Evolutionary conservation across 2,113 vertebrate species (phyloP).

Genomic region (Pelecanoides urinatrix): DNA sequence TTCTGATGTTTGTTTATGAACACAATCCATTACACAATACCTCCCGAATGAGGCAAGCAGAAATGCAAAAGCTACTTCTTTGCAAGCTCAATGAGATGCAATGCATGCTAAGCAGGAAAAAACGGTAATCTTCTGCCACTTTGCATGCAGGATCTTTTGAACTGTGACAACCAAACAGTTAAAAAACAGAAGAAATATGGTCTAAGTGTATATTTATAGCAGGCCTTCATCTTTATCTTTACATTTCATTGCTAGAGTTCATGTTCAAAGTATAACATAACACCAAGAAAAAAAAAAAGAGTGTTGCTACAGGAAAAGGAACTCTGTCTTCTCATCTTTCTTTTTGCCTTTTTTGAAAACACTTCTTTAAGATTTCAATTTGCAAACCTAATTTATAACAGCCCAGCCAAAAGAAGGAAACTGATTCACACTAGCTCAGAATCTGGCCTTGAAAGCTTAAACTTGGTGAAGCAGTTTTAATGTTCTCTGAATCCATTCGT

Average conservation of each 20-base stretch:
- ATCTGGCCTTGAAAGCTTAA: background rate
- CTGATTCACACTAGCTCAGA: background rate
- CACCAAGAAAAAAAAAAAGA: background rate
- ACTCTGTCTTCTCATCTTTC: background rate
- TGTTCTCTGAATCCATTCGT: background rate
- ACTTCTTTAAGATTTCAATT: slow-evolving; percentile 2
- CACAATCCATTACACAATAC: background rate
- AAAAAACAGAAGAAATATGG: slow-evolving; percentile 42
- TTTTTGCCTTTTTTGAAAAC: background rate
- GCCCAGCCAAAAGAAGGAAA: background rate
- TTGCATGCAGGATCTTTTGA: slow-evolving; percentile 6
- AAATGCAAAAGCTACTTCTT: background rate
- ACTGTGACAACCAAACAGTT: slow-evolving; percentile 27
- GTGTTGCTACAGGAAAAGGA: background rate
- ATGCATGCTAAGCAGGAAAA: slow-evolving; percentile 18
- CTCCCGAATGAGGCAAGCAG: background rate
- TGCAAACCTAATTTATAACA: slow-evolving; percentile 20
- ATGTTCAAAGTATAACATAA: slow-evolving; percentile 14
- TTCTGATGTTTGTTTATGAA: background rate
- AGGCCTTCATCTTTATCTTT: slow-evolving; percentile 47
- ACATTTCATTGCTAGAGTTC: slow-evolving; percentile 27
- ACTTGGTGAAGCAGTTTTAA: background rate
- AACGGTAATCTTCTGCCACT: slow-evolving; percentile 43
- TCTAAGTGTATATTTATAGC: slow-evolving; percentile 46
- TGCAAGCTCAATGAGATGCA: background rate